Evolutionary conservation across 1,140 invertebrate species (phyloP), one percentile per base, ranked within the genome.

Genomic region (Trichonephila inaurata): DNA sequence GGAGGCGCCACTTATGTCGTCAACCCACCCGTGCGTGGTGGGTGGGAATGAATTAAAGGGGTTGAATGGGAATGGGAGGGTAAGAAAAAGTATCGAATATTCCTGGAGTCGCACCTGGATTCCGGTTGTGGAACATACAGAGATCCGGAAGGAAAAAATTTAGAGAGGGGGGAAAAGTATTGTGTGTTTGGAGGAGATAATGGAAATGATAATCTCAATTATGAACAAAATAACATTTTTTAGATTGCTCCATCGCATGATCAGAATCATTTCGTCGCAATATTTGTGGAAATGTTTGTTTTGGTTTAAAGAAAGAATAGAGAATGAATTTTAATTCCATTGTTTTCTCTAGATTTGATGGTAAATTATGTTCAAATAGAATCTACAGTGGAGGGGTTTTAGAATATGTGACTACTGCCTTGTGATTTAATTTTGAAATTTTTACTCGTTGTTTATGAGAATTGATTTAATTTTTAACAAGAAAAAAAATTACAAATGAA

Each of bases 81-180:
- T 18, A 40, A 21, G 82, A 24, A 60, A 33, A 7, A 44, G 72
- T 58, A 85, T 89, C 62, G 87, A 89, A 89, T 88, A 64, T 64
- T 88, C 61, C n/a, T 58, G 44, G 88, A 89, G 58, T 89, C 61
- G 81, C 60, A 85, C 61, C 81, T 44, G 82, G 82, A 92, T 64
- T 64, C 28, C 40, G 40, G 58, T 58, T 85, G 18, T 33, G 28
- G 51, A 18, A 33, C 24, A 44, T 62, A 81, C 18, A 58, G 88
- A 40, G 10, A 28, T 60, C n/a, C 44, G 82, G 82, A 60, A 58
- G 40, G 40, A 60, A 58, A 28, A 58, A 60, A 21, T 58, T 58
- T 58, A 14, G 33, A 44, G 61, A 40, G 6, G n/a, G 58, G 21
- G 33, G 18, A 10, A 51, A 21, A 19, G 33, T 24, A 44, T 40